Percentiles rank a stretch among this genome's conserved stretches.
Conservation (phyloP, 92 coral and sea anemone species). For the Epizoanthus scotinus region DNA sequence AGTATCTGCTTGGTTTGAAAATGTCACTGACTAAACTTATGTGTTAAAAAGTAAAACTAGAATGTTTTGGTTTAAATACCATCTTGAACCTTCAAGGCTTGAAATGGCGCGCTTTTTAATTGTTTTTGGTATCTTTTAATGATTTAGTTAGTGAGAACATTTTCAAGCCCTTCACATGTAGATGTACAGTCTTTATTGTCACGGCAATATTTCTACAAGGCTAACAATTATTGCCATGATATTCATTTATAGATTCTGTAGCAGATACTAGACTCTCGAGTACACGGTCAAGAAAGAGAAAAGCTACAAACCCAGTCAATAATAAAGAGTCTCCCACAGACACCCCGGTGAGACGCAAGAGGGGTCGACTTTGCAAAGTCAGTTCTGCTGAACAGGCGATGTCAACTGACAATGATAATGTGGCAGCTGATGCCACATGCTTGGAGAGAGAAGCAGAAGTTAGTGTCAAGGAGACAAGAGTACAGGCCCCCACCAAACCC, state of each 20-base stretch:
- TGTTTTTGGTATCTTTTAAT: too few relatives aligned
- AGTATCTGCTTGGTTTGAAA: too few relatives aligned
- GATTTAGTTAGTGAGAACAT: too few relatives aligned
- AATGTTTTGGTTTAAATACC: too few relatives aligned
- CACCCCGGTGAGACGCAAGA: background rate
- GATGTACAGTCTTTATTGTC: background rate
- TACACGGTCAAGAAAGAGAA: constrained; percentile 1
- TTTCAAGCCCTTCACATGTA: too few relatives aligned
- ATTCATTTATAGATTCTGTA: background rate
- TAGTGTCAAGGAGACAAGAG: background rate
- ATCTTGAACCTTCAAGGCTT: too few relatives aligned
- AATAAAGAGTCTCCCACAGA: background rate
- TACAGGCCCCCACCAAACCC: background rate
- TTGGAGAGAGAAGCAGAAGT: constrained; percentile 22
- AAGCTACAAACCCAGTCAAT: background rate
- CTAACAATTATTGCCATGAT: too few relatives aligned
- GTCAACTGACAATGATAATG: background rate
- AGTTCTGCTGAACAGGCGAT: background rate
- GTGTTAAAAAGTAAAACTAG: too few relatives aligned
- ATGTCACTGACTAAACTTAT: too few relatives aligned
- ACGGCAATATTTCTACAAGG: background rate
- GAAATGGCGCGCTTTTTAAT: too few relatives aligned
- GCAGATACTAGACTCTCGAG: constrained; percentile 2
- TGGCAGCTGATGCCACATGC: background rate
- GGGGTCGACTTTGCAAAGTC: background rate